phyloP scores from a whole-genome alignment of 2,797 vertebrate species.

The Tapera naevia region DNA sequence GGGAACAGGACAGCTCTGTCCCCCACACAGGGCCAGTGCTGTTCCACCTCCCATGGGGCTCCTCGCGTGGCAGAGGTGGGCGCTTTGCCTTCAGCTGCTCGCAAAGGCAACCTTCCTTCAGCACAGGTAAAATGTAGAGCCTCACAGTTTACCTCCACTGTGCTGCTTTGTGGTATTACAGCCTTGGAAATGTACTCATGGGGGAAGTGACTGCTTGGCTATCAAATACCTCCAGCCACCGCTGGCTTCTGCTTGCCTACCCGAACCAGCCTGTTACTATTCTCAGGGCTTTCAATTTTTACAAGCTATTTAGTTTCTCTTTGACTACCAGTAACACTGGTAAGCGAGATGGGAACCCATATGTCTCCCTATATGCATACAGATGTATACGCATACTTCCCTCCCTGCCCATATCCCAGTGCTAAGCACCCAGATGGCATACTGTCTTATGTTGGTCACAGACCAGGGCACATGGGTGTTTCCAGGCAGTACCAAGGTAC shows the following conservation, averaged over 20 bases:
- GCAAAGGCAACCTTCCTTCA: neutral
- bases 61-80: accelerated
- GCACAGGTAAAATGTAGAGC: neutral
- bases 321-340: neutral
- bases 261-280: neutral
- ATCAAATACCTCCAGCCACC: neutral
- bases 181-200: neutral
- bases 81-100: neutral
- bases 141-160: too few relatives aligned
- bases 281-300: neutral
- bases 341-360: neutral
- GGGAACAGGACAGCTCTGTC: neutral
- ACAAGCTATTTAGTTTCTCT: neutral
- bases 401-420: neutral
- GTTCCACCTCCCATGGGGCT: neutral
- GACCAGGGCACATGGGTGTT: neutral
- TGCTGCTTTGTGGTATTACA: neutral
- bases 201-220: neutral
- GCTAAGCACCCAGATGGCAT: neutral
- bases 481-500: neutral
- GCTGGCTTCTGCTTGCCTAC: neutral
- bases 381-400: accelerated
- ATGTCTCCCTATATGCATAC: neutral
- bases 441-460: neutral
- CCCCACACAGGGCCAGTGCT: neutral